Base-by-base conservation (phyloP, 2,888 invertebrate genomes). In the Caenorhabditis sp. region DNA sequence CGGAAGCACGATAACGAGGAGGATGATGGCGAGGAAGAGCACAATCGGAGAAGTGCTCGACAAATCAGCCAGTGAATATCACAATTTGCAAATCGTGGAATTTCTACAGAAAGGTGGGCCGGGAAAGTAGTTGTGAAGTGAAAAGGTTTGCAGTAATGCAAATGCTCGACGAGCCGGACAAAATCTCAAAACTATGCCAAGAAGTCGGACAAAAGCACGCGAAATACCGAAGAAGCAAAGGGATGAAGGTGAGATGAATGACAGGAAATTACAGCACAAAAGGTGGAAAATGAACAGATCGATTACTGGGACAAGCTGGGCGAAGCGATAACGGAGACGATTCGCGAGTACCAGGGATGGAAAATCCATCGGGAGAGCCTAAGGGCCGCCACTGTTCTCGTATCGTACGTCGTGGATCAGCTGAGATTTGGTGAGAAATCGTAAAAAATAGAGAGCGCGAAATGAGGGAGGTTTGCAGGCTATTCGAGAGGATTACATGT, bases 291-390 rank as follows among this genome's bases (percentile, higher is more conserved):
- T 9, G 46, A 71, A 37, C 46, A 82, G 71, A 72, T 78, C 11
- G 83, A 83, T 50, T 79, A 80, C 50, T 84, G 83, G 84, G 85
- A 85, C 58, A 68, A 76, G 20, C 56, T 85, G 32, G 85, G 85
- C 13, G 84, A 85, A 43, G 77, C 81, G 15, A 77, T 83, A 11
- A 80, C 82, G 3, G 83, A 81, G 63, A 80, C 84, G 17, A 80
- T 82, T 22, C 73, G 82, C 9, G 82, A 83, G 53, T 81, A 81
- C 63, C 82, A 84, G 22, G 81, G 83, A 27, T 83, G 82, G 81
- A 68, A 81, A 27, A 79, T 78, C 27, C 82, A 83, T 27, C 52
- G 82, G 2, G 82, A 85, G 22, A 81, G 80, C 26, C 58, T 83
- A 11, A 43, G 79, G 11, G 83, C 83, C 4, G 81, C 83, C 48